A percentile compares a stretch with the other conserved stretches of the same genome.
Evolutionary conservation across 2,113 vertebrate genomes (phyloP).

Genomic region (Gopherus evgoodei): DNA sequence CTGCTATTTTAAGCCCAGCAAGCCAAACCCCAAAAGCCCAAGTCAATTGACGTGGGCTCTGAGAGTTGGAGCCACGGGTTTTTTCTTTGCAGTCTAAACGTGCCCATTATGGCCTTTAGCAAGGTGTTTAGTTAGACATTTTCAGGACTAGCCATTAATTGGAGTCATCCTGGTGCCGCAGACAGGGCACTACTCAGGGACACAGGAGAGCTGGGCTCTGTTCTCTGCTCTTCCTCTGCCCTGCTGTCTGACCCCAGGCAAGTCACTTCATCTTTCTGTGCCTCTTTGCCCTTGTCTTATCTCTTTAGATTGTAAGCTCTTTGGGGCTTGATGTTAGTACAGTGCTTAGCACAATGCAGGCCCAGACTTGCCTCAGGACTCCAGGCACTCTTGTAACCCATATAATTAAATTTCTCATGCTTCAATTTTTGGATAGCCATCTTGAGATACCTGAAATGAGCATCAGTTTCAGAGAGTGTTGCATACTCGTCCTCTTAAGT

Average conservation of each 20-base stretch:
- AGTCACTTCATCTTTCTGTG: background rate
- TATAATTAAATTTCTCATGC: background rate
- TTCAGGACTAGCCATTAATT: too few relatives aligned
- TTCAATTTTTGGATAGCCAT: background rate
- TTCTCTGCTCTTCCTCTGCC: background rate
- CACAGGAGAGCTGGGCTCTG: background rate
- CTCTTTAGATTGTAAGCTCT: background rate
- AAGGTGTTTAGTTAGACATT: too few relatives aligned
- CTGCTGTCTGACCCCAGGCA: background rate
- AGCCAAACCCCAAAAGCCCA: background rate
- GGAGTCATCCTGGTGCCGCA: too few relatives aligned
- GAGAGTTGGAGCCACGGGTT: background rate
- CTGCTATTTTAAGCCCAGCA: background rate
- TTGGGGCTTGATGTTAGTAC: background rate
- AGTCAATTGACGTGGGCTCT: background rate
- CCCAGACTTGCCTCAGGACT: background rate
- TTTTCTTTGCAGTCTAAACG: background rate
- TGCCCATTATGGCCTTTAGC: background rate
- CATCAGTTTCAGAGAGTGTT: fast-evolving
- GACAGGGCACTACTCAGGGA: too few relatives aligned
- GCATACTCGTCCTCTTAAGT: background rate
- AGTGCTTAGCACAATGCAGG: background rate
- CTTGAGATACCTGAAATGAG: background rate
- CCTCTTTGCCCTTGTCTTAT: background rate
- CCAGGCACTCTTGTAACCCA: fast-evolving